phyloP scores from a whole-genome alignment of 2,888 invertebrate genomes.

The Carcina quercana region DNA sequence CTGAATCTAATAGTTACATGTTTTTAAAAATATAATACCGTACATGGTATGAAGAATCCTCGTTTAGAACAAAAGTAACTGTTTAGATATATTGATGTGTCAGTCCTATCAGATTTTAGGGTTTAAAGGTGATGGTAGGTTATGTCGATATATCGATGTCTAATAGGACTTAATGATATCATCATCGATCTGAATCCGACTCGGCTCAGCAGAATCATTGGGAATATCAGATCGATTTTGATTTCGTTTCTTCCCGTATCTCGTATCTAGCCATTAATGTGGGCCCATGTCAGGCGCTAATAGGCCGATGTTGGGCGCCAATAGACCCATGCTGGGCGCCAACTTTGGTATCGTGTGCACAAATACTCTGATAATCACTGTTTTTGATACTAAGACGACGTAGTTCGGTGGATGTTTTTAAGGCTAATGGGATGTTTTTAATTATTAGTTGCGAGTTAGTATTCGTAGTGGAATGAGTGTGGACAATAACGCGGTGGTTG shows the following conservation, averaged over 20 bases:
- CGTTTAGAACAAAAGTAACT: constrained; percentile 51
- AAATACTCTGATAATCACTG: constrained; percentile 63
- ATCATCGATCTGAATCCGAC: too few relatives aligned
- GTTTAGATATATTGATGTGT: constrained; percentile 54
- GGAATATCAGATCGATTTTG: too few relatives aligned
- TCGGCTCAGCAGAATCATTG: too few relatives aligned
- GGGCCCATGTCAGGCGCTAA: too few relatives aligned
- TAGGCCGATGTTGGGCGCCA: too few relatives aligned
- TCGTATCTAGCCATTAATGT: too few relatives aligned
- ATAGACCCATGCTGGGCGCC: constrained; percentile 21
- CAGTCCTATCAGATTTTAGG: constrained; percentile 29
- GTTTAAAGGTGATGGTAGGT: constrained; percentile 29
- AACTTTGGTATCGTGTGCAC: constrained; percentile 45
- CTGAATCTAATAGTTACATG: constrained; percentile 54
- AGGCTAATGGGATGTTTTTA: constrained; percentile 39
- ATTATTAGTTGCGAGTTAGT: constrained; percentile 60
- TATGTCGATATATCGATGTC: constrained; percentile 13
- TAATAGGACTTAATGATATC: too few relatives aligned
- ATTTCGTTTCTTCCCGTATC: too few relatives aligned
- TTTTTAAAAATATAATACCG: constrained; percentile 37
- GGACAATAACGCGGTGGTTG: constrained; percentile 67
- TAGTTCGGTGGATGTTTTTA: constrained; percentile 27
- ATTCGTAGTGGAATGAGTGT: constrained; percentile 54
- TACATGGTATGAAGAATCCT: constrained; percentile 46
- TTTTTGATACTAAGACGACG: constrained; percentile 48